Conservation (phyloP, 1,140 invertebrate species). For the Drosophila tani region DNA sequence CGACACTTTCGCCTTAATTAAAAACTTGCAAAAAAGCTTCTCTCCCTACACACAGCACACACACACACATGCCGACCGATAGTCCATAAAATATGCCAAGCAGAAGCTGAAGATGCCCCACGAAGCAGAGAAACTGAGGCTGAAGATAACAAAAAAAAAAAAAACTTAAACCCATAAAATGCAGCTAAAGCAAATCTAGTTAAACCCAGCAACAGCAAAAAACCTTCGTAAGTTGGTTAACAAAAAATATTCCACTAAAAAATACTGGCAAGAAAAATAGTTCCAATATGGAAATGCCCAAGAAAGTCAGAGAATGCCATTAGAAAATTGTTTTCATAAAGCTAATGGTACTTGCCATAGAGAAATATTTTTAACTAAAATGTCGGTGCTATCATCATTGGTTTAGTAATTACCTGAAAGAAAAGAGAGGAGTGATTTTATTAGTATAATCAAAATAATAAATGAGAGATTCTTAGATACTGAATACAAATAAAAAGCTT, state of each 20-base stretch:
- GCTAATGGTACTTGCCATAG: not conserved
- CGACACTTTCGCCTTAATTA: conserved; percentile 82
- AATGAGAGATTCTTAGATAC: no score
- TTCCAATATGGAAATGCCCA: conserved; percentile 13
- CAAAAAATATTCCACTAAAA: conserved; percentile 17
- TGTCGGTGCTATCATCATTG: no score
- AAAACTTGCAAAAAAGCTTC: conserved; percentile 72
- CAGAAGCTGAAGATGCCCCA: conserved; percentile 42
- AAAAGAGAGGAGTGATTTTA: not conserved
- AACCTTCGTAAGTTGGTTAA: not conserved
- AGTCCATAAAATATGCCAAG: conserved; percentile 72
- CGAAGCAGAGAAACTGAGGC: conserved; percentile 13
- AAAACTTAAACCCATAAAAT: conserved; percentile 59
- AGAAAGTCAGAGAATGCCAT: not conserved
- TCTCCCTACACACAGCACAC: conserved; percentile 9
- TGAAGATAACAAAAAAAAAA: conserved; percentile 32
- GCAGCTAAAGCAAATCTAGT: conserved; percentile 68
- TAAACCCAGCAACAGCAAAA: conserved; percentile 17
- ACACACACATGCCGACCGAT: conserved; percentile 7
- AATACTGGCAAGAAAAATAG: conserved; percentile 28
- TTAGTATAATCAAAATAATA: not conserved
- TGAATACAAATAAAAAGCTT: no score
- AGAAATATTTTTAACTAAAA: not conserved
- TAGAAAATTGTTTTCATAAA: not conserved
- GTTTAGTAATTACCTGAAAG: conserved; percentile 1